Evolutionary conservation across 2,888 invertebrate genomes (phyloP).

Genomic region (Mesodorylaimus sp.): DNA sequence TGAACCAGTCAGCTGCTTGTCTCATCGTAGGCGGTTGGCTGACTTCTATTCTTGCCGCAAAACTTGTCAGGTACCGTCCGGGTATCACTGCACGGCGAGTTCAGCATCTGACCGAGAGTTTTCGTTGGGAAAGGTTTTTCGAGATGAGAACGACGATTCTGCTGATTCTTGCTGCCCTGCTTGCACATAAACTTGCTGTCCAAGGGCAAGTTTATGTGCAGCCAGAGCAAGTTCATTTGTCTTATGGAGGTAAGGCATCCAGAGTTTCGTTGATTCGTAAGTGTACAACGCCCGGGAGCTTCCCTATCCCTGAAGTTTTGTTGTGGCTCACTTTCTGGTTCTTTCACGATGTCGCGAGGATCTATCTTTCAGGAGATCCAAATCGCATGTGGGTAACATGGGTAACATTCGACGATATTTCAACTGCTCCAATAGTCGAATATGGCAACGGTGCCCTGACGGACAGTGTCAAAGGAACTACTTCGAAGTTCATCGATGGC

Average conservation of each 20-base stretch:
- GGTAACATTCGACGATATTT: conserved; percentile 50
- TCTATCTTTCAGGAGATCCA: conserved; percentile 40
- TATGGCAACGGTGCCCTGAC: conserved; percentile 46
- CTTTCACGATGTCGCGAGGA: not conserved
- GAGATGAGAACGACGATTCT: too few relatives aligned
- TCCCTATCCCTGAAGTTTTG: not conserved
- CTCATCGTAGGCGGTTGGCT: too few relatives aligned
- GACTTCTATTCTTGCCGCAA: too few relatives aligned
- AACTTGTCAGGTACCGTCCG: too few relatives aligned
- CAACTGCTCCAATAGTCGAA: conserved; percentile 49
- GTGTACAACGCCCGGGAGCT: too few relatives aligned
- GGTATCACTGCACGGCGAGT: too few relatives aligned
- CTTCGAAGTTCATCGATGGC: conserved; percentile 53
- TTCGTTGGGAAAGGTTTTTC: too few relatives aligned
- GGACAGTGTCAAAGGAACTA: conserved; percentile 36
- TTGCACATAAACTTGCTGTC: too few relatives aligned
- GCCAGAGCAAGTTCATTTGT: conserved; percentile 1
- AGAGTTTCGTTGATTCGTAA: not conserved
- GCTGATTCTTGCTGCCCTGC: too few relatives aligned
- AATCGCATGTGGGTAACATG: conserved; percentile 59
- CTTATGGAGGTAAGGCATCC: not conserved
- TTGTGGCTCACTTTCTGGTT: not conserved
- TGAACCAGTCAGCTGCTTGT: too few relatives aligned
- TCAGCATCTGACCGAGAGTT: too few relatives aligned
- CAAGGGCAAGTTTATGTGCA: not conserved